phyloP scores from a whole-genome alignment of 1,140 invertebrate species.

The Stegodyphus mimosarum region DNA sequence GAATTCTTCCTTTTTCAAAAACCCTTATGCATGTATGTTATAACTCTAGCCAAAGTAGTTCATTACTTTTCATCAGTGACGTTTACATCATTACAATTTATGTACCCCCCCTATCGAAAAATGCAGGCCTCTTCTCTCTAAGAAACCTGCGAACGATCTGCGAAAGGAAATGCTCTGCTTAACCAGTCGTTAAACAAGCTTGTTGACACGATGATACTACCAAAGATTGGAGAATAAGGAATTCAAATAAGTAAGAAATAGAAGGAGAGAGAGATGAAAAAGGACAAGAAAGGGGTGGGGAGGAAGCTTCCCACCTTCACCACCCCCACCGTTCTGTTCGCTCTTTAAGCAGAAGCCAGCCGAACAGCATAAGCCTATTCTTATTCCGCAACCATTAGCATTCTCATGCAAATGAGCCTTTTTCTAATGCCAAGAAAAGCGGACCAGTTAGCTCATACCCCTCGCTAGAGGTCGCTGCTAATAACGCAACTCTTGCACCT shows the following conservation, averaged over 20 bases:
- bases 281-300: background rate
- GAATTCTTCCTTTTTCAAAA: too few species aligned
- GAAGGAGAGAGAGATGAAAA: background rate
- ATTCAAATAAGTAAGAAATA: slow-evolving; percentile 39
- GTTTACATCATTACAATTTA: background rate
- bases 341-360: slow-evolving; percentile 49
- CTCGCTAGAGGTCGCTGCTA: slow-evolving; percentile 51
- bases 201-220: slow-evolving; percentile 55
- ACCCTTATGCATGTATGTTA: too few species aligned
- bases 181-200: slow-evolving; percentile 59
- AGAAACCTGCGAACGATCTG: background rate
- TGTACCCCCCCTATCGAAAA: slow-evolving; percentile 2
- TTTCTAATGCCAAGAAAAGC: slow-evolving; percentile 33
- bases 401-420: slow-evolving; percentile 57
- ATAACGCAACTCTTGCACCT: slow-evolving; percentile 2
- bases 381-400: slow-evolving; percentile 57
- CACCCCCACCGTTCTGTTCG: slow-evolving; percentile 8
- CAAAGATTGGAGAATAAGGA: slow-evolving; percentile 40
- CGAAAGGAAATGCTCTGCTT: slow-evolving; percentile 37
- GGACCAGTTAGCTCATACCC: too few species aligned
- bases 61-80: too few species aligned
- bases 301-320: background rate
- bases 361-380: slow-evolving; percentile 40
- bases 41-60: too few species aligned
- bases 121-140: background rate